Evolutionary conservation across 2,888 invertebrate species (phyloP), one percentile per base, ranked within the genome.

Genomic region (Plebejus melissa): DNA sequence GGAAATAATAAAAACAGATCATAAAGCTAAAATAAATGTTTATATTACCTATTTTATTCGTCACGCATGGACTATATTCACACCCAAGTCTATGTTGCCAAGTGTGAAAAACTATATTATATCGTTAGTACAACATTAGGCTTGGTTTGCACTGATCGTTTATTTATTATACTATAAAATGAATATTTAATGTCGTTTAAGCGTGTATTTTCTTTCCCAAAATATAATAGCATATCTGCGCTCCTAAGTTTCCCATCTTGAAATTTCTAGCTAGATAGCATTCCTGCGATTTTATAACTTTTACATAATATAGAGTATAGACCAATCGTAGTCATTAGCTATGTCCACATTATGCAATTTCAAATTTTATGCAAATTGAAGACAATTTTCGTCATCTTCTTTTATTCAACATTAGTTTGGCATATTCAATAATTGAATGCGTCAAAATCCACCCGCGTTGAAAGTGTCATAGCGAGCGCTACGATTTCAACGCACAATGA

Each of bases 31-130:
- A 22, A 22, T 58, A n/a, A 22, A 58, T 58, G 22, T 22, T 58
- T 58, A 58, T 60, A 28, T 41, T 11, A 70, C 70, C 38, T 70
- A 46, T 71, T 46, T 71, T 46, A 22, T 71, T 41, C 46, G 46
- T 71, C 46, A 41, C 46, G 72, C 28, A n/a, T 32, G 54, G 16
- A 72, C 50, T 72, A 4, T 22, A 54, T 72, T 72, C 46, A 72
- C 54, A 54, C 72, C 50, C 32, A 54, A 46, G 7, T 70, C 46
- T 71, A 72, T 72, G 32, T 72, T 54, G 9, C 16, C 72, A 16
- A 32, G 50, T 54, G 7, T 72, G 32, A 50, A 72, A 72, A 50
- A 72, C 11, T 72, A 50, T 72, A 72, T 16, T 54, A 50, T 72
- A 22, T 22, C 22, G 54, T 54, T 32, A 54, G 72, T 72, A 28